Percentiles rank a stretch among this genome's conserved stretches.
phyloP scores from a whole-genome alignment of 2,797 vertebrate genomes.

The Hephaestus fuliginosus region DNA sequence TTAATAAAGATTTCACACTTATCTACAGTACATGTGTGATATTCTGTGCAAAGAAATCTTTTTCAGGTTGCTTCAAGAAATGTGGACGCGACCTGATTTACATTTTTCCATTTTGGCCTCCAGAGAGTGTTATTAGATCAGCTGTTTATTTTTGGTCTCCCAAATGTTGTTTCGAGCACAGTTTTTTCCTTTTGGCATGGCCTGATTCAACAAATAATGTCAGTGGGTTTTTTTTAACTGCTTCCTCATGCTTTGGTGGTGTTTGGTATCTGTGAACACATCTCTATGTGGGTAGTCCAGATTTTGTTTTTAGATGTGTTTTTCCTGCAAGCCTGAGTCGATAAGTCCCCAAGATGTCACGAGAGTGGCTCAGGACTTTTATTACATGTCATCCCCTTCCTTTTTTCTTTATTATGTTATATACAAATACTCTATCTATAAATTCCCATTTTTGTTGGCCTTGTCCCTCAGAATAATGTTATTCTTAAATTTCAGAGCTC shows the following conservation, averaged over 20 bases:
- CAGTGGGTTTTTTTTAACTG: conserved; percentile 15
- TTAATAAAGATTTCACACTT: background rate
- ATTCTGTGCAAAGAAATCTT: background rate
- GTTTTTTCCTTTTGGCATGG: conserved; percentile 24
- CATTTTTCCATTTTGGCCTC: conserved; percentile 44
- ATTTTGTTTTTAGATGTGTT: background rate
- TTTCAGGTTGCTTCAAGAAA: conserved; percentile 19
- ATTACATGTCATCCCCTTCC: background rate
- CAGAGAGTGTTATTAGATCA: conserved; percentile 42
- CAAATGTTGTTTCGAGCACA: conserved; percentile 45
- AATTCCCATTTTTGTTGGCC: too few species aligned
- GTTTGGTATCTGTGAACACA: background rate
- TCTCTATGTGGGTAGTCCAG: background rate
- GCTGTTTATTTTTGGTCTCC: conserved; percentile 57
- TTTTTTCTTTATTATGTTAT: too few species aligned
- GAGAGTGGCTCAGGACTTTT: background rate
- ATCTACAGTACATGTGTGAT: background rate
- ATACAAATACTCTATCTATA: too few species aligned
- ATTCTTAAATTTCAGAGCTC: too few species aligned
- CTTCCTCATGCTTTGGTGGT: background rate
- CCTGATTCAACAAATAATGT: conserved; percentile 56
- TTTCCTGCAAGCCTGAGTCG: background rate
- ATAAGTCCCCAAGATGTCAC: background rate
- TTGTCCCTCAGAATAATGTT: background rate
- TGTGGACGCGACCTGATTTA: conserved; percentile 50